Evolutionary conservation across 2,113 vertebrate species (phyloP), one percentile per base, ranked within the genome.

Genomic region (Notarius lentiginosus): DNA sequence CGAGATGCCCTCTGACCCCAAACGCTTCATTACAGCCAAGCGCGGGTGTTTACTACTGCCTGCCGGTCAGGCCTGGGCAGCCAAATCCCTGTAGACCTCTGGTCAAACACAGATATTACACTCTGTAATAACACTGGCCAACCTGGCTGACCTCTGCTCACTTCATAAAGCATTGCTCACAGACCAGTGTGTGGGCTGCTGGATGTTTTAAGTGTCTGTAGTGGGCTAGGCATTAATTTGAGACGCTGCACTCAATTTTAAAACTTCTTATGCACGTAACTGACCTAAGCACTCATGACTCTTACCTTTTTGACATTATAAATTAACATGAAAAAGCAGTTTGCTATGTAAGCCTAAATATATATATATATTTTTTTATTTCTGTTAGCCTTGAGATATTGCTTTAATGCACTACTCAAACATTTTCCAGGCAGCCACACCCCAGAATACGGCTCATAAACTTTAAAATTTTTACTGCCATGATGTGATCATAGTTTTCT

Each of bases 81-180:
- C 87, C 89, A 94, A 95, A 94, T 96, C 92, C 92, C 90, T 93
- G 83, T 92, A 94, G 93, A 94, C 92, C 92, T 90, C 93, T 96
- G 92, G 92, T 95, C 94, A 95, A 93, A 95, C 93, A 93, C 84
- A 93, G 93, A 95, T 96, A 95, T 94, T 96, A 92, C 92, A 92
- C 90, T 95, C 95, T 95, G 94, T 94, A 92, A 93, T 92, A 95
- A 94, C 92, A 91, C 92, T 91, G 91, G 95, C 94, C 92, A 92
- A 93, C 93, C 93, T 90, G 88, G 86, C 77, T 95, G 94, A 95
- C 92, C 93, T 47, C 84, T 90, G 90, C 86, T 92, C 89, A 91
- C 90, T 95, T 95, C 92, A 90, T 93, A 94, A 94, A 94, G 90
- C 92, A 66, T 87, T 85, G 91, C 90, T 92, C 90, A 89, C 95